Conservation (phyloP, 1,140 invertebrate genomes). For the Wiebesia pumilae region DNA sequence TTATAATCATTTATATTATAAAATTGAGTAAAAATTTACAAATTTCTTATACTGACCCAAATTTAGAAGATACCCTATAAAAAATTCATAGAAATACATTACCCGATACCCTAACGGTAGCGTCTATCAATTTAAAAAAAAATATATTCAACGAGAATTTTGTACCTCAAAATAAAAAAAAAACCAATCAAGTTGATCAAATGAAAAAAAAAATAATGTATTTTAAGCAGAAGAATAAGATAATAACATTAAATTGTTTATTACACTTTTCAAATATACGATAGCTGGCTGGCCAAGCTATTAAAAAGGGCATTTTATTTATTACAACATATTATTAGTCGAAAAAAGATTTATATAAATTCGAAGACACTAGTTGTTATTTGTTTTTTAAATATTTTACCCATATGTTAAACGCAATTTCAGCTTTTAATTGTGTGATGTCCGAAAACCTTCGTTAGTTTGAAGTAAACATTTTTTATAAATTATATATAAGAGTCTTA, state of each 20-base stretch:
- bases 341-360: background rate
- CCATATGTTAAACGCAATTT: background rate
- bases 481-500: background rate
- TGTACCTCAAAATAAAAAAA: background rate
- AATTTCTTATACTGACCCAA: background rate
- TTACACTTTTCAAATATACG: conserved; percentile 12
- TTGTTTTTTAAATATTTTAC: conserved; percentile 22
- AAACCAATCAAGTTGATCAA: background rate
- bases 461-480: conserved; percentile 22
- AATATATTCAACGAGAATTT: background rate
- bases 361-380: background rate
- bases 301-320: conserved; percentile 4
- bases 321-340: background rate
- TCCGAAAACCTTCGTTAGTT: conserved; percentile 19
- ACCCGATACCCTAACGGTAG: background rate
- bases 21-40: background rate
- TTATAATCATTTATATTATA: background rate
- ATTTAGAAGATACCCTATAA: conserved; percentile 5
- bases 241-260: conserved; percentile 13
- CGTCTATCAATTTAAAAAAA: background rate
- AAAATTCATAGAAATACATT: background rate
- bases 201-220: background rate
- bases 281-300: conserved; percentile 17
- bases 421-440: background rate
- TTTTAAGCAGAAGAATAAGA: background rate